Percentiles rank a stretch among this genome's conserved stretches.
Conservation (phyloP, 64 coral and sea anemone species). For the Pocillopora verrucosa region DNA sequence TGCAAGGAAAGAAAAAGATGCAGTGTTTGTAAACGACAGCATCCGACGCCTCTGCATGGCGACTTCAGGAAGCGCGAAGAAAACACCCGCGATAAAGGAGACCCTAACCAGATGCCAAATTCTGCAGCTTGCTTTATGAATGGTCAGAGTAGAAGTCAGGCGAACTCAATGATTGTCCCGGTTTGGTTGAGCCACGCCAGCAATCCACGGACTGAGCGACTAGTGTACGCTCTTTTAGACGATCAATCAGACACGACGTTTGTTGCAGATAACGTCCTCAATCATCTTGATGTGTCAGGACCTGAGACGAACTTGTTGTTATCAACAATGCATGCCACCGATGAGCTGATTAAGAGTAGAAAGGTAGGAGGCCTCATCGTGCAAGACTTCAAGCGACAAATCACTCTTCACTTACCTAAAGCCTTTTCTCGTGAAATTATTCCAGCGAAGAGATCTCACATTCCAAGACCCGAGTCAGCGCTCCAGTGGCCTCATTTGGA, state of each 20-base stretch:
- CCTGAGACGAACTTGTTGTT: slow-evolving; percentile 37
- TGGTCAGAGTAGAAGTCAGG: background rate
- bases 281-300: slow-evolving; percentile 40
- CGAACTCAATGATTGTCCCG: slow-evolving; percentile 70
- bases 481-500: slow-evolving; percentile 39
- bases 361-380: slow-evolving; percentile 48
- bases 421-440: slow-evolving; percentile 30
- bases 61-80: background rate
- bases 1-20: slow-evolving; percentile 56
- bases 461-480: slow-evolving; percentile 44
- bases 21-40: slow-evolving; percentile 31
- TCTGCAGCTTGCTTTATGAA: no score
- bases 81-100: no score
- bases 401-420: slow-evolving; percentile 40
- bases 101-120: no score
- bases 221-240: slow-evolving; percentile 72
- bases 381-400: slow-evolving; percentile 18
- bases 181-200: slow-evolving; percentile 46
- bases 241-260: slow-evolving; percentile 72
- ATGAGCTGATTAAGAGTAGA: slow-evolving; percentile 45
- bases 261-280: slow-evolving; percentile 1
- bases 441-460: slow-evolving; percentile 32
- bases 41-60: slow-evolving; percentile 63
- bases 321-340: slow-evolving; percentile 68
- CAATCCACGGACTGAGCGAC: background rate